A percentile compares a stretch with the other conserved stretches of the same genome.
These are phyloP conservation scores for Trachelus troglodyta DNA, from an alignment of 2,888 invertebrate species.

Conservation along the genomic window DNA sequence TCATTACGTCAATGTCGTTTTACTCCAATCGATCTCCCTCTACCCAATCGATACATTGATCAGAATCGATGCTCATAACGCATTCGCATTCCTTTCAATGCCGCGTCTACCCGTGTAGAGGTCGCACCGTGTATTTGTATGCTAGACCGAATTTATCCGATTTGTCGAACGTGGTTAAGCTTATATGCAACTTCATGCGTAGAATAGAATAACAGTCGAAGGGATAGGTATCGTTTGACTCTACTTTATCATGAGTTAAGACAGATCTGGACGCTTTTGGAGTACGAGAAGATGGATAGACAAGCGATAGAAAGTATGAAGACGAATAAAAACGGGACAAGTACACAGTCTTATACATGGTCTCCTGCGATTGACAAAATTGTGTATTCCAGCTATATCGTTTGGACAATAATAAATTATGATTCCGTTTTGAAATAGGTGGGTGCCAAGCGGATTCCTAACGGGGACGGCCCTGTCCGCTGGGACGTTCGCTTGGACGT, in stretches of 20 bases:
- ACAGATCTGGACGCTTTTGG: neutral
- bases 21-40: neutral
- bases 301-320: slow-evolving; percentile 25
- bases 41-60: neutral
- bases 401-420: slow-evolving; percentile 56
- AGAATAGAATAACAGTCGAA: neutral
- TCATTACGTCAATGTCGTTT: neutral
- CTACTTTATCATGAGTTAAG: neutral
- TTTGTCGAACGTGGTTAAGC: slow-evolving; percentile 44
- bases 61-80: slow-evolving; percentile 38
- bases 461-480: slow-evolving; percentile 42
- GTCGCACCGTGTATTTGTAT: slow-evolving; percentile 51
- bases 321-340: slow-evolving; percentile 14
- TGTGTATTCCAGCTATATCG: neutral
- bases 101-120: slow-evolving; percentile 53
- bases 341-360: neutral
- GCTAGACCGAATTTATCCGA: slow-evolving; percentile 49
- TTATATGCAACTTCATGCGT: neutral
- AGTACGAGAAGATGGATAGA: neutral
- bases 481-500: slow-evolving; percentile 2
- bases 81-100: slow-evolving; percentile 64
- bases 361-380: neutral
- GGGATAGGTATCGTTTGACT: neutral
- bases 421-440: slow-evolving; percentile 52
- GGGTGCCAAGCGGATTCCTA: slow-evolving; percentile 56